These are phyloP conservation scores for Leptodactylus fuscus DNA, from an alignment of 2,113 vertebrate genomes.

Conservation along the genomic window DNA sequence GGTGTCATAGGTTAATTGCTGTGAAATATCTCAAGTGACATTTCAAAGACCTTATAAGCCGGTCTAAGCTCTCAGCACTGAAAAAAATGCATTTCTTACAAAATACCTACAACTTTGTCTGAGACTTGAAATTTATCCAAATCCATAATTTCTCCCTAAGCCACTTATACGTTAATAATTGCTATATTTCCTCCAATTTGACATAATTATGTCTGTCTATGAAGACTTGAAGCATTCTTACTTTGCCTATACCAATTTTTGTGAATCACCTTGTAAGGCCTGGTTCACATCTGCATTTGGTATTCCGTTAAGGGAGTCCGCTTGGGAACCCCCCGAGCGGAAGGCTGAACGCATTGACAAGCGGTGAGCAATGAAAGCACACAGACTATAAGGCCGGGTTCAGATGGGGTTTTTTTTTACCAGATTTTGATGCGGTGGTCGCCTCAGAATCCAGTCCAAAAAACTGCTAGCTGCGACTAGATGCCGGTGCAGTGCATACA, in stretches of 20 bases:
- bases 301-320: too few relatives aligned
- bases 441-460: too few relatives aligned
- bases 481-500: too few relatives aligned
- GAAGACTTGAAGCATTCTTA: background rate
- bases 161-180: background rate
- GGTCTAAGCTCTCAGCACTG: background rate
- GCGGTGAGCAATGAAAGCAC: too few relatives aligned
- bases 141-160: background rate
- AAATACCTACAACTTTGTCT: background rate
- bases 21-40: slow-evolving; percentile 18
- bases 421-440: too few relatives aligned
- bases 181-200: background rate
- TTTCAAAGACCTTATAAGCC: background rate
- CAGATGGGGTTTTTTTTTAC: too few relatives aligned
- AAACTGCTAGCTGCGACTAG: too few relatives aligned
- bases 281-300: too few relatives aligned
- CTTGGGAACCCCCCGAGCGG: too few relatives aligned
- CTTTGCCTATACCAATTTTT: background rate
- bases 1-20: slow-evolving; percentile 21
- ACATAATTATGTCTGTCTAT: background rate
- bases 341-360: too few relatives aligned
- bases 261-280: too few relatives aligned
- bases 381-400: too few relatives aligned
- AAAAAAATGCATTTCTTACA: background rate
- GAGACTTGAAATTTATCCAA: background rate